Evolutionary conservation across 1,140 invertebrate species (phyloP).

Genomic region (Psix sp.): DNA sequence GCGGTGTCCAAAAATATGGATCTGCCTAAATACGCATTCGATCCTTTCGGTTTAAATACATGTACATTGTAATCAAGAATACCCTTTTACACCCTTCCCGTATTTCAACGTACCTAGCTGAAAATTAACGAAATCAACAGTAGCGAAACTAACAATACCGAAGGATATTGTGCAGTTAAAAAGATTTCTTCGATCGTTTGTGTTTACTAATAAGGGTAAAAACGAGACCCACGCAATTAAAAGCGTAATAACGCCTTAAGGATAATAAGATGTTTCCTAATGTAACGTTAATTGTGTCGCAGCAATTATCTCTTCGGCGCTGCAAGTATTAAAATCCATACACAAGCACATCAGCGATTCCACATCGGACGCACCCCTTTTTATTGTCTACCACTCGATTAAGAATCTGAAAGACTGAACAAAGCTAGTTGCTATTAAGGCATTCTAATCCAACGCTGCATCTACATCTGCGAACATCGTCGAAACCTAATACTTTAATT

Average conservation of each 20-base stretch:
- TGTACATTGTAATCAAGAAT: too few relatives aligned
- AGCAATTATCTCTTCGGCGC: constrained; percentile 64
- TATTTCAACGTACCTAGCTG: constrained; percentile 3
- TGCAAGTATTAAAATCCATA: constrained; percentile 66
- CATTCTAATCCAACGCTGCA: too few relatives aligned
- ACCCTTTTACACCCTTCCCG: not conserved
- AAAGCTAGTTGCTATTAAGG: too few relatives aligned
- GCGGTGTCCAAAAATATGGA: constrained; percentile 1
- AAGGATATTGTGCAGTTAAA: constrained; percentile 42
- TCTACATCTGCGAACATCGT: too few relatives aligned
- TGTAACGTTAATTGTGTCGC: constrained; percentile 64
- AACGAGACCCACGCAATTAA: constrained; percentile 62
- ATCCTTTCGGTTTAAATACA: too few relatives aligned
- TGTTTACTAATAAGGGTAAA: constrained; percentile 58
- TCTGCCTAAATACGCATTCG: too few relatives aligned
- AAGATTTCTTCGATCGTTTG: constrained; percentile 44
- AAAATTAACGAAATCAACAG: constrained; percentile 44
- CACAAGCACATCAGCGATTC: constrained; percentile 16
- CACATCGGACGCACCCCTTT: constrained; percentile 6
- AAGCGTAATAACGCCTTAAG: constrained; percentile 66
- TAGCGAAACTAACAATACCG: constrained; percentile 18
- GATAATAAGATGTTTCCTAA: constrained; percentile 70
- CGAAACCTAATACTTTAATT: too few relatives aligned
- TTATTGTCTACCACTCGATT: constrained; percentile 30
- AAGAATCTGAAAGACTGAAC: constrained; percentile 39